Base-by-base conservation (phyloP, 1,140 invertebrate genomes). In the Diabrotica virgifera region DNA sequence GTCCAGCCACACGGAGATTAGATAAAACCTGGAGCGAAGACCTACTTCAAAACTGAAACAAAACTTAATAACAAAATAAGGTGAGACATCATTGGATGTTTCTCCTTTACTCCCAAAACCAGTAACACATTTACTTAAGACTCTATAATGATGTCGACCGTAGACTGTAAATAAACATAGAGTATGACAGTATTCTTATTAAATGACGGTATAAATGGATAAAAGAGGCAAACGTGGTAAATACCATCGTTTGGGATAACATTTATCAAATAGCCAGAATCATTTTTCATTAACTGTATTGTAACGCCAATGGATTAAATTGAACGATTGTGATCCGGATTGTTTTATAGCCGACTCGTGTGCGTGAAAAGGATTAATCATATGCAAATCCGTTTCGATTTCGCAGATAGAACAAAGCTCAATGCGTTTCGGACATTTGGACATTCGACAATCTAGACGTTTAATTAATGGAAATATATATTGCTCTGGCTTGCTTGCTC, bases 311-410 rank as follows among this genome's bases (percentile, higher is more conserved):
- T 68, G 66, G 64, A 64, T 36, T 52, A 53, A 70, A 70, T 68
- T 68, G 69, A 70, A 68, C 65, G 62, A 70, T 66, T 68, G 69
- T 70, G 66, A 70, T 68, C 69, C 64, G 38, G 38, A 60, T 63
- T 70, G 66, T 63, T 70, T 70, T 70, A 70, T 70, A 58, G 69
- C 60, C 40, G 62, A 36, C 61, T 70, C 59, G 69, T 70, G 66
- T 68, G 69, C 66, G 37, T 58, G 53, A 46, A 40, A 36, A 59
- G 64, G 54, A 70, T 70, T 70, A 70, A 70, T 70, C 69, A 68
- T 70, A 70, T 70, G 69, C 66, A 70, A 70, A 70, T 70, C 66
- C 63, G 58, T 14, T 60, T 62, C 52, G 64, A 68, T 66, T 70
- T 60, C 40, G 61, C 58, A 69, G 67, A 66, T 69, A 69, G 58